Evolutionary conservation across 1,140 invertebrate species (phyloP).

Genomic region (Drosophila punjabiensis): DNA sequence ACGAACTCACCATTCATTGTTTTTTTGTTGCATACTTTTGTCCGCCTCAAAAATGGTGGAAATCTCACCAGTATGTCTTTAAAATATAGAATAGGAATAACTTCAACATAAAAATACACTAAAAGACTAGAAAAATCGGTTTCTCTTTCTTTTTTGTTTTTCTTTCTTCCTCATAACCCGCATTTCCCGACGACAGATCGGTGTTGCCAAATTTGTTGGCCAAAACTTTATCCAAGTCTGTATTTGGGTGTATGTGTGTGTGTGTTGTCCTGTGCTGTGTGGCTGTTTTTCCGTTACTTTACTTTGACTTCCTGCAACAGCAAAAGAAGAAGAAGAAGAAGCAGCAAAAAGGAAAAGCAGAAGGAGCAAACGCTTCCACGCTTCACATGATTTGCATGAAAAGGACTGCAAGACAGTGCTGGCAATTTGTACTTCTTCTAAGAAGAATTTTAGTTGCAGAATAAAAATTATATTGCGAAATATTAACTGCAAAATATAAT

Average conservation of each 20-base stretch:
- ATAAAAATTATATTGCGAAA: too few species aligned
- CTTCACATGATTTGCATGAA: conserved; percentile 61
- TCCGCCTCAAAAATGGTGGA: background rate
- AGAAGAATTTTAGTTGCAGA: background rate
- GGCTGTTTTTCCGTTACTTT: conserved; percentile 75
- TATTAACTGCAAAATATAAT: too few species aligned
- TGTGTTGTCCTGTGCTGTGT: conserved; percentile 27
- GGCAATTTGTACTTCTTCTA: background rate
- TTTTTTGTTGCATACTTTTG: background rate
- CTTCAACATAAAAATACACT: too few species aligned
- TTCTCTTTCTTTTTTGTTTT: background rate
- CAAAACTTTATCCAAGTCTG: conserved; percentile 19
- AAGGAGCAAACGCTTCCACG: conserved; percentile 34
- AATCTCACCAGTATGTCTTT: background rate
- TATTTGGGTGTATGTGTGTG: conserved; percentile 25
- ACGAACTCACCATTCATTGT: background rate
- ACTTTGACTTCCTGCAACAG: conserved; percentile 68
- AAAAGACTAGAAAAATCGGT: background rate
- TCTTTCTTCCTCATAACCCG: too few species aligned
- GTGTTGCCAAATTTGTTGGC: conserved; percentile 33
- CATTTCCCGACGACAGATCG: conserved; percentile 17
- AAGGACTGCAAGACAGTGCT: conserved; percentile 31
- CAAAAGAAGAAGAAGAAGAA: conserved; percentile 38
- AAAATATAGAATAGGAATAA: too few species aligned
- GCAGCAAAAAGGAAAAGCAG: conserved; percentile 27